Evolutionary conservation across 2,113 vertebrate species (phyloP).

Genomic region (Callorhinus ursinus): DNA sequence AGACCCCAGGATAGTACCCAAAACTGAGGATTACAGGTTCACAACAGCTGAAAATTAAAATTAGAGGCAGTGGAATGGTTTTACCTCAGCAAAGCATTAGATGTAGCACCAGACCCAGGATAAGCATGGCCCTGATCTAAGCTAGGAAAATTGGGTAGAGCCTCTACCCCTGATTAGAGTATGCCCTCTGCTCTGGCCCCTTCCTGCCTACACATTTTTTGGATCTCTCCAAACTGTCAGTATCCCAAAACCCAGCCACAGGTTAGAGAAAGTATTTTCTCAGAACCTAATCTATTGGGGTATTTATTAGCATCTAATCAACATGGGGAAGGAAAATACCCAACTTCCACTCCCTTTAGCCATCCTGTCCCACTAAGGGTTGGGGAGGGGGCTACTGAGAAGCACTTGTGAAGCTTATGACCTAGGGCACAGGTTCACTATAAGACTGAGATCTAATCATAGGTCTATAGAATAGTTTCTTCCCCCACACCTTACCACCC

Average conservation of each 20-base stretch:
- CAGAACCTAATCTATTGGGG: neutral
- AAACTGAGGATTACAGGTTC: neutral
- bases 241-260: conserved; percentile 58
- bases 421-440: neutral
- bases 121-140: neutral
- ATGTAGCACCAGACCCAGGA: neutral
- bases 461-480: neutral
- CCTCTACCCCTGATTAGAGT: conserved; percentile 45
- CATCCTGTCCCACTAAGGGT: neutral
- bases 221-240: conserved; percentile 76
- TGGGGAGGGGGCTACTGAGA: neutral
- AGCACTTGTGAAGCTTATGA: neutral
- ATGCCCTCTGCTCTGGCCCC: conserved; percentile 21
- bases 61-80: neutral
- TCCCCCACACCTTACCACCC: neutral
- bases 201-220: conserved; percentile 70
- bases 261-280: neutral
- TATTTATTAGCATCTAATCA: neutral
- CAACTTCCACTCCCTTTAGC: neutral
- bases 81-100: neutral
- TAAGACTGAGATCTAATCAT: neutral
- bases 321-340: neutral
- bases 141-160: neutral
- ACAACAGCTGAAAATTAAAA: neutral
- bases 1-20: neutral